phyloP scores from a whole-genome alignment of 53 echinoderm and acorn worm genomes.

The Holothuria scabra region DNA sequence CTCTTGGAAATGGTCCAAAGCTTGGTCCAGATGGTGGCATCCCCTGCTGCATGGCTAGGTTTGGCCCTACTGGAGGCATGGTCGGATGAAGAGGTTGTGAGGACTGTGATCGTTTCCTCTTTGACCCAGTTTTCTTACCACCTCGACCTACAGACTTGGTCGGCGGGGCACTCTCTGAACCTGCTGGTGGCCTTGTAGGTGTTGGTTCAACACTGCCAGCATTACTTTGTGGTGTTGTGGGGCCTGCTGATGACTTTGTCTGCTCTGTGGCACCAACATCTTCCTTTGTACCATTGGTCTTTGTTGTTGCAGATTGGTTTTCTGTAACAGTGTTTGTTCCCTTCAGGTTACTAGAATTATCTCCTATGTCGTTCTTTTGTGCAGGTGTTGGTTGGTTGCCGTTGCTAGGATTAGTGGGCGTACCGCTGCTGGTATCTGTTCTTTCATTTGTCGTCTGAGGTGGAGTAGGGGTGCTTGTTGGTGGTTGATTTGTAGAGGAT shows the following conservation, averaged over 20 bases:
- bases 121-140: conserved; percentile 32
- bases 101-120: conserved; percentile 79
- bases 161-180: conserved; percentile 46
- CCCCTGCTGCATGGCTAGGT: conserved; percentile 71
- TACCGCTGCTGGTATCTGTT: conserved; percentile 6
- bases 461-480: conserved; percentile 44
- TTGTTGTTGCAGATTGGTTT: neutral
- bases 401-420: conserved; percentile 42
- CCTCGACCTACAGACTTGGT: conserved; percentile 46
- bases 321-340: conserved; percentile 21
- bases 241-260: conserved; percentile 49
- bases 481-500: conserved; percentile 43
- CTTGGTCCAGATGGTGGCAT: conserved; percentile 84
- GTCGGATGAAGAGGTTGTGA: conserved; percentile 89
- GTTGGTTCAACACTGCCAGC: conserved; percentile 44
- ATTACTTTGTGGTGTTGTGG: conserved; percentile 54
- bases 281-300: conserved; percentile 21
- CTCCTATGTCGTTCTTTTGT: conserved; percentile 38
- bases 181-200: conserved; percentile 38
- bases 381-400: conserved; percentile 43
- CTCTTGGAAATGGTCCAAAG: conserved; percentile 82
- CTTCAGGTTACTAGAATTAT: conserved; percentile 22
- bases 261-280: conserved; percentile 29
- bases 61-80: conserved; percentile 65
- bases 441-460: conserved; percentile 43